phyloP scores from a whole-genome alignment of 1,140 invertebrate species.

The Polypedilum pembai region DNA sequence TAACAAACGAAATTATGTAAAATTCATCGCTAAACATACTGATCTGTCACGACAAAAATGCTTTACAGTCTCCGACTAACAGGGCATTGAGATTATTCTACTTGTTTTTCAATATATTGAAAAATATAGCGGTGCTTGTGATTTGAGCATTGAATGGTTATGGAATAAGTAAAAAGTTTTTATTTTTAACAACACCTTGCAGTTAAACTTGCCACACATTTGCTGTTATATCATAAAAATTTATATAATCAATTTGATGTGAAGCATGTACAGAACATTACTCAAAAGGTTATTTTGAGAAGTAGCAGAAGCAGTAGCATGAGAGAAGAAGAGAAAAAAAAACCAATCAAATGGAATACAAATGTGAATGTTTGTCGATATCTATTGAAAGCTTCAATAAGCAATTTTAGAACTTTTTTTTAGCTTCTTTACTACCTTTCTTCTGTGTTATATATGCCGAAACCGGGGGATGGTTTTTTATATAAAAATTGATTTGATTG shows the following conservation, averaged over 20 bases:
- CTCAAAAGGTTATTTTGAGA: neutral
- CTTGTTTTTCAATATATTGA: neutral
- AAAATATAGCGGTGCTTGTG: constrained; percentile 10
- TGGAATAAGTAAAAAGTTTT: constrained; percentile 10
- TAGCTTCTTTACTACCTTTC: neutral
- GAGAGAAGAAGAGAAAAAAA: neutral
- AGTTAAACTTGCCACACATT: constrained; percentile 1
- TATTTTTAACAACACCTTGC: neutral
- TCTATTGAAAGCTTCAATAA: neutral
- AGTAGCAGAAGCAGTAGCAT: too few relatives aligned
- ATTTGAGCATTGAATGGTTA: neutral
- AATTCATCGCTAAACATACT: too few relatives aligned
- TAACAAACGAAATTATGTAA: too few relatives aligned
- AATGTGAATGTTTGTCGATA: neutral
- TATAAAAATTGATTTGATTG: too few relatives aligned
- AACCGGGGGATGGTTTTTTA: too few relatives aligned
- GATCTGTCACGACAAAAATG: too few relatives aligned
- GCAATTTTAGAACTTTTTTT: neutral
- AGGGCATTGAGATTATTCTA: too few relatives aligned
- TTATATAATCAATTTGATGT: constrained; percentile 14
- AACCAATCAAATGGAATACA: constrained; percentile 5
- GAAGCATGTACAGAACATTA: constrained; percentile 17
- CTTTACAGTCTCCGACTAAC: too few relatives aligned
- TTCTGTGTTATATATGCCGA: too few relatives aligned
- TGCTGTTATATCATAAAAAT: constrained; percentile 19